Evolutionary conservation across 2,797 vertebrate genomes (phyloP), one percentile per base, ranked within the genome.

Genomic region (Streptopelia turtur): DNA sequence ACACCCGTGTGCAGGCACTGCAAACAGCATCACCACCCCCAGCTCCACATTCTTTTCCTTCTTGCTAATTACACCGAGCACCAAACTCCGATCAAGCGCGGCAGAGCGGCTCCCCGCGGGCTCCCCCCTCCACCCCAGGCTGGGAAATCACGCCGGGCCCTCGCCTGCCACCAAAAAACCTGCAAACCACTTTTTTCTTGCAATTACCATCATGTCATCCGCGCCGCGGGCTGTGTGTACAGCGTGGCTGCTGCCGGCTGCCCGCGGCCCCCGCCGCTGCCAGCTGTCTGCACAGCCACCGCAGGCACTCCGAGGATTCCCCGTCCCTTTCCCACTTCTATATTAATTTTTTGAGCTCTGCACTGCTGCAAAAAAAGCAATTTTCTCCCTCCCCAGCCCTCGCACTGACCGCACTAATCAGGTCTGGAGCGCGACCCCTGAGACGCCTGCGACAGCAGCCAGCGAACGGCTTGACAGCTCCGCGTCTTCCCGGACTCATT

Each of bases 1-100:
- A 27, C 12, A 30, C 11, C 53, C 1, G 1, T 2, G 4, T 10
- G 24, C 15, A 2, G 5, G 47, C 2, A 1, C 77, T 59, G 53
- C 49, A 61, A 53, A 33, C 31, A 77, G 35, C 70, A 45, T 20
- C 8, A 5, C 56, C 47, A 31, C 8, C 39, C 21, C 16, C 2
- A 0, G 7, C 59, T 33, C 52, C 0, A 2, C 22, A 6, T 14
- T 82, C 13, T 23, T 52, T 49, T 57, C 31, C 47, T 50, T 59
- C 50, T 82, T 31, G 5, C 35, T 71, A 79, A 88, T 92, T 71
- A 90, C 10, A 16, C 52, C 8, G 31, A 81, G n/a, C 25, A 31
- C 57, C 49, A 33, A 57, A 47, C 41, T n/a, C 76, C 81, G 84
- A 91, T 57, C 69, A 83, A 47, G 4, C 0, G 1, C 20, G 39